Conservation (phyloP, 1,140 invertebrate genomes). For the Pseudomyrmex flavicornis region DNA sequence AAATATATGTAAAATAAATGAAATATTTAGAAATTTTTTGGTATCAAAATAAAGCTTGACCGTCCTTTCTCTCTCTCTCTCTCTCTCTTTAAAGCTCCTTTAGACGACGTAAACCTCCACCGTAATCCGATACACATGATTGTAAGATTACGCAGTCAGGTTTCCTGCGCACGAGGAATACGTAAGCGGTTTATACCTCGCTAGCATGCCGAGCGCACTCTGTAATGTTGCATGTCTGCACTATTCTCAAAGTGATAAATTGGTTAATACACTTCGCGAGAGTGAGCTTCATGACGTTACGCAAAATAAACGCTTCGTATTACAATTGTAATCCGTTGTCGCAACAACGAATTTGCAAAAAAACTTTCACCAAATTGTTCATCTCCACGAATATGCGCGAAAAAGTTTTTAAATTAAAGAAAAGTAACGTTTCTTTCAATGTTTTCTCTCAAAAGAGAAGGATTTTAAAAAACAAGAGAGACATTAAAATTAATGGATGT, state of each 20-base stretch:
- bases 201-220: not conserved
- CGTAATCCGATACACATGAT: constrained; percentile 50
- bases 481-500: too few relatives aligned
- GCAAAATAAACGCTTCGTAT: not conserved
- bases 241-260: constrained; percentile 46
- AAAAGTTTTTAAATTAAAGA: too few relatives aligned
- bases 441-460: too few relatives aligned
- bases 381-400: too few relatives aligned
- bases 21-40: not conserved
- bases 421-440: too few relatives aligned
- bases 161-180: constrained; percentile 30
- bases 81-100: not conserved
- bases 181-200: constrained; percentile 32
- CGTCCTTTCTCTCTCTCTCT: not conserved
- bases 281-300: constrained; percentile 14
- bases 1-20: not conserved
- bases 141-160: constrained; percentile 55
- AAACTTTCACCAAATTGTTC: too few relatives aligned
- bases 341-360: too few relatives aligned
- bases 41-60: not conserved
- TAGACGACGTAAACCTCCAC: not conserved
- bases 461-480: too few relatives aligned
- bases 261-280: constrained; percentile 29
- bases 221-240: not conserved
- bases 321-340: not conserved